phyloP scores from a whole-genome alignment of 2,113 vertebrate genomes.

The Echinops telfairi region DNA sequence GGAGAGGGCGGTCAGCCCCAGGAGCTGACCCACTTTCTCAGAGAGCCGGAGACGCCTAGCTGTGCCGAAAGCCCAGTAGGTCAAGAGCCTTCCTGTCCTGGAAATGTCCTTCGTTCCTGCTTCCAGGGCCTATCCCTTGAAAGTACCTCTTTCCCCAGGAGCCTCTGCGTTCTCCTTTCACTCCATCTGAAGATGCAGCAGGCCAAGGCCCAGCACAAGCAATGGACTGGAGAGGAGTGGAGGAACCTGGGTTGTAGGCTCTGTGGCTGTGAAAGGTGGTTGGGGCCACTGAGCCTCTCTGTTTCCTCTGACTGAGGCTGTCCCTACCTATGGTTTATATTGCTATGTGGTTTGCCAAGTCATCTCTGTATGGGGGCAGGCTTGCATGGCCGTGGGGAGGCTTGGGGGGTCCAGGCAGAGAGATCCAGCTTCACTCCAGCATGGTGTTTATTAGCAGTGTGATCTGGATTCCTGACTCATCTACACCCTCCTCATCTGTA shows the following conservation, averaged over 20 bases:
- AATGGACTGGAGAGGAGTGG: not conserved
- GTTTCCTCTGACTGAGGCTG: not conserved
- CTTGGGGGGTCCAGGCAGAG: not conserved
- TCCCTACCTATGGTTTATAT: fast-evolving
- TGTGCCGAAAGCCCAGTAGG: not conserved
- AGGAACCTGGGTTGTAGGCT: not conserved
- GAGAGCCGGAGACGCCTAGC: not conserved
- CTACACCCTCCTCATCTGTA: not conserved
- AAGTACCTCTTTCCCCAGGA: not conserved
- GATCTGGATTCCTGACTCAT: not conserved
- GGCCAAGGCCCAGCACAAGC: fast-evolving
- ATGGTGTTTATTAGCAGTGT: not conserved
- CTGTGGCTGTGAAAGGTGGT: not conserved
- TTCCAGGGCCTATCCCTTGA: not conserved
- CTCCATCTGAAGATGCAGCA: not conserved
- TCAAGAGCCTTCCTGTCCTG: not conserved
- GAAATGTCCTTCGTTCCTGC: not conserved
- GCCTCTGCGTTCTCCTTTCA: fast-evolving
- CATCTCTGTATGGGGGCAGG: not conserved
- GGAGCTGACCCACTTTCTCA: constrained; percentile 62
- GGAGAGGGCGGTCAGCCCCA: not conserved
- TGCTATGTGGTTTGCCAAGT: not conserved
- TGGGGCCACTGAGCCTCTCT: not conserved
- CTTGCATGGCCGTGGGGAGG: not conserved
- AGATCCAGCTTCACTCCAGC: not conserved